Percentiles rank a stretch among this genome's conserved stretches.
These are phyloP conservation scores for Drosophila kuntzei DNA, from an alignment of 2,888 invertebrate species.

Conservation along the genomic window DNA sequence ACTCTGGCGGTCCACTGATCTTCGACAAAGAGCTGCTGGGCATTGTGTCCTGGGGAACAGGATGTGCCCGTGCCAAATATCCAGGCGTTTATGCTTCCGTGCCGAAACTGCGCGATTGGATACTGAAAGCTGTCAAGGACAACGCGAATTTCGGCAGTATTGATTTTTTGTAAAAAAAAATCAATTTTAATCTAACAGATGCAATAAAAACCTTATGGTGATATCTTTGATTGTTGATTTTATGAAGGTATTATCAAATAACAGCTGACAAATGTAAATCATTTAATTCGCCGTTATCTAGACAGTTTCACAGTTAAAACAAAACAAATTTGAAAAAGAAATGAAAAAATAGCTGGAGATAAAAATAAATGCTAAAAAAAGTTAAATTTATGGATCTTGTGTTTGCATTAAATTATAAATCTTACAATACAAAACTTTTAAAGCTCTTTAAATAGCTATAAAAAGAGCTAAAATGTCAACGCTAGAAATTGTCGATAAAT, in stretches of 20 bases:
- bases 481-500: not conserved
- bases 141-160: conserved; percentile 53
- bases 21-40: conserved; percentile 69
- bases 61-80: conserved; percentile 66
- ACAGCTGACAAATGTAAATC: not conserved
- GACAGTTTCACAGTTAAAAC: no score
- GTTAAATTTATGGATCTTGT: no score
- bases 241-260: not conserved
- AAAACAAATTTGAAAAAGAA: no score
- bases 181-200: not conserved
- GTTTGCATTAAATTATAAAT: no score
- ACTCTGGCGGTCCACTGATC: conserved; percentile 82
- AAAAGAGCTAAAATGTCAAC: no score
- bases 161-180: conserved; percentile 52
- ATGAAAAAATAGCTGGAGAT: no score
- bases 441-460: no score
- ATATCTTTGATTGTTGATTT: not conserved
- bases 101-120: conserved; percentile 66
- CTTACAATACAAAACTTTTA: no score
- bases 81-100: conserved; percentile 81
- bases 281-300: not conserved
- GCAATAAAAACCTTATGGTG: conserved; percentile 6
- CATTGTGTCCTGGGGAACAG: conserved; percentile 82
- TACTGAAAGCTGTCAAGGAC: conserved; percentile 26
- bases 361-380: no score